These are phyloP conservation scores for Crenichthys baileyi DNA, from an alignment of 2,797 vertebrate genomes.

Conservation along the genomic window DNA sequence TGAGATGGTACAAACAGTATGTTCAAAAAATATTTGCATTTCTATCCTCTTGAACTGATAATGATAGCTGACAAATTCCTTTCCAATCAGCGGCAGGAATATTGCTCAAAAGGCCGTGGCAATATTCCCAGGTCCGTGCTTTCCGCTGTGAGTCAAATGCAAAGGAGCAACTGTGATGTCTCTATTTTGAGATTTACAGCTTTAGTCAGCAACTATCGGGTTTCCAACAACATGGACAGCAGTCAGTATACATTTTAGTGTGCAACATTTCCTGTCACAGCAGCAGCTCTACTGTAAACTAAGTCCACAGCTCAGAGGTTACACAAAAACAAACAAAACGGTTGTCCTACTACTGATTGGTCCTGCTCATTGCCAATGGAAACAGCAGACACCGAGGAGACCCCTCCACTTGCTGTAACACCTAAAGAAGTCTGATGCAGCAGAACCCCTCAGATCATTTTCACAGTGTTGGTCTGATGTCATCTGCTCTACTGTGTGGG, in stretches of 20 bases:
- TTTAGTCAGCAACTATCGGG: background rate
- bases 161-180: background rate
- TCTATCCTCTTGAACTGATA: background rate
- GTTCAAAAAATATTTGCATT: background rate
- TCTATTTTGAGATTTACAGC: background rate
- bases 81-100: background rate
- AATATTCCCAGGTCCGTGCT: background rate
- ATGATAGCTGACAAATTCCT: background rate
- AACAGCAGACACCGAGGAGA: conserved; percentile 5
- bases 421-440: conserved; percentile 13
- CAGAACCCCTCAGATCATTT: conserved; percentile 28
- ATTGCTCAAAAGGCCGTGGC: background rate
- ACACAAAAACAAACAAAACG: background rate
- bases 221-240: background rate
- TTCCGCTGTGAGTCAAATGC: background rate
- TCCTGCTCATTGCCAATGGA: background rate
- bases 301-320: background rate
- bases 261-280: background rate
- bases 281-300: conserved; percentile 1
- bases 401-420: conserved; percentile 2
- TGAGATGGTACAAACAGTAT: background rate
- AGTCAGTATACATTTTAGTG: background rate
- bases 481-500: conserved; percentile 53
- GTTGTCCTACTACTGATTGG: background rate
- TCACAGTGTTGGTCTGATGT: conserved; percentile 28